Conservation (phyloP, 2,888 invertebrate genomes). For the Caenorhabditis parvicauda region DNA sequence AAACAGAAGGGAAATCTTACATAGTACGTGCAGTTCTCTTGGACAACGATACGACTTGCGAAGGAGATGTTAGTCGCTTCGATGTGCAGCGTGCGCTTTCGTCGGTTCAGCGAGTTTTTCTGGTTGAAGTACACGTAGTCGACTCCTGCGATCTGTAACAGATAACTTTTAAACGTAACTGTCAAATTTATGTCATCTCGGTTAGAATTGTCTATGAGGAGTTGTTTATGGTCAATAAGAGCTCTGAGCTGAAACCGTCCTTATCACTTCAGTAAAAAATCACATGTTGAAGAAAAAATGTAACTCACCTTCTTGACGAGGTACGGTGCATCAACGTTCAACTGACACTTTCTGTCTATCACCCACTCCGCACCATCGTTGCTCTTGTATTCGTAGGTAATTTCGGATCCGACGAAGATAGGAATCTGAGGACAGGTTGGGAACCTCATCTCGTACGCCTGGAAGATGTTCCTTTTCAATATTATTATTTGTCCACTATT, state of each 20-base stretch:
- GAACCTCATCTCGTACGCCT: slow-evolving; percentile 91
- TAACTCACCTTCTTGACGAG: slow-evolving; percentile 80
- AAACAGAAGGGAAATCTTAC: slow-evolving; percentile 68
- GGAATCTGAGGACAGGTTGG: slow-evolving; percentile 91
- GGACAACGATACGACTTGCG: slow-evolving; percentile 77
- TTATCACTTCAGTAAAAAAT: not conserved
- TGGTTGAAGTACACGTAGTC: slow-evolving; percentile 87
- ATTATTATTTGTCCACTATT: not conserved
- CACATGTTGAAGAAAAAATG: not conserved
- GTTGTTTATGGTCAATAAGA: not conserved
- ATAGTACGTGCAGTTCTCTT: slow-evolving; percentile 83
- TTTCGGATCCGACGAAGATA: slow-evolving; percentile 82
- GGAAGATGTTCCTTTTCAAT: slow-evolving; percentile 40
- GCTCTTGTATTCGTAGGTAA: slow-evolving; percentile 74
- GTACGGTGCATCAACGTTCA: slow-evolving; percentile 90
- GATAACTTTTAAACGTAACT: not conserved
- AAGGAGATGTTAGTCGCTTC: slow-evolving; percentile 91
- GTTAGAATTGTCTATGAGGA: not conserved
- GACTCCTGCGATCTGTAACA: slow-evolving; percentile 80
- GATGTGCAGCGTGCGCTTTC: slow-evolving; percentile 78
- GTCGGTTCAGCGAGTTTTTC: slow-evolving; percentile 80
- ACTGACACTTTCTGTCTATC: slow-evolving; percentile 81
- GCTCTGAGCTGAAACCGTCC: not conserved
- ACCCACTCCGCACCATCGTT: slow-evolving; percentile 75
- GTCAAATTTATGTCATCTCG: not conserved